These are phyloP conservation scores for Oreochromis mossambicus DNA, from an alignment of 2,797 vertebrate species.

Conservation along the genomic window DNA sequence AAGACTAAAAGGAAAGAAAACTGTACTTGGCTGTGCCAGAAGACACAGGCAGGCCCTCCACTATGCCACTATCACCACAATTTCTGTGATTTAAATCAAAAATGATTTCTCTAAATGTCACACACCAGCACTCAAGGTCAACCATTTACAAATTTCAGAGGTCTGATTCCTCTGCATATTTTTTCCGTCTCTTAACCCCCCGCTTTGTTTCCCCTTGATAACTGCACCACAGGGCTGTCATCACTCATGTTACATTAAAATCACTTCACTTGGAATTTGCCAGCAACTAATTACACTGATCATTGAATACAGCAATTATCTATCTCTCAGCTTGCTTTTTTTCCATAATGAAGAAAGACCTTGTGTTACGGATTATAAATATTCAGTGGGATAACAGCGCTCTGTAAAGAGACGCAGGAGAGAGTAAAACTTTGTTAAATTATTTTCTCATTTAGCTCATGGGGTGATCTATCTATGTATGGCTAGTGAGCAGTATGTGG, in stretches of 20 bases:
- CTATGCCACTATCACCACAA: background rate
- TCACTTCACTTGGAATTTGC: constrained; percentile 60
- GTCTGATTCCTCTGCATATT: constrained; percentile 6
- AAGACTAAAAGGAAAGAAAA: background rate
- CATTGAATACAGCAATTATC: constrained; percentile 78
- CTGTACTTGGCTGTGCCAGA: background rate
- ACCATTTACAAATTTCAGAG: constrained; percentile 10
- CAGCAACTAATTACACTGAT: constrained; percentile 77
- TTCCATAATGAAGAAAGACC: constrained; percentile 63
- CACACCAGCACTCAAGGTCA: background rate
- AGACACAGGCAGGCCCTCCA: background rate
- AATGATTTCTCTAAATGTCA: constrained; percentile 25
- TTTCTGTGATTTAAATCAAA: constrained; percentile 9
- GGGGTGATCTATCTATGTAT: constrained; percentile 46
- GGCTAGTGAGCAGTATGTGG: constrained; percentile 45
- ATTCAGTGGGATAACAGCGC: constrained; percentile 55
- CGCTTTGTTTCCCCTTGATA: constrained; percentile 31
- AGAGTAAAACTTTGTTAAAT: constrained; percentile 63
- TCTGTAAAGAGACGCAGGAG: background rate
- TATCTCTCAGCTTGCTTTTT: constrained; percentile 47
- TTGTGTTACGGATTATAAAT: constrained; percentile 61
- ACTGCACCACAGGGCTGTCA: constrained; percentile 35
- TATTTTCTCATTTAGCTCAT: constrained; percentile 57
- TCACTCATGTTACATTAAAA: constrained; percentile 67
- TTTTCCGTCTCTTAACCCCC: constrained; percentile 24